Conservation (phyloP, 2,113 vertebrate species). For the Perca fluviatilis region DNA sequence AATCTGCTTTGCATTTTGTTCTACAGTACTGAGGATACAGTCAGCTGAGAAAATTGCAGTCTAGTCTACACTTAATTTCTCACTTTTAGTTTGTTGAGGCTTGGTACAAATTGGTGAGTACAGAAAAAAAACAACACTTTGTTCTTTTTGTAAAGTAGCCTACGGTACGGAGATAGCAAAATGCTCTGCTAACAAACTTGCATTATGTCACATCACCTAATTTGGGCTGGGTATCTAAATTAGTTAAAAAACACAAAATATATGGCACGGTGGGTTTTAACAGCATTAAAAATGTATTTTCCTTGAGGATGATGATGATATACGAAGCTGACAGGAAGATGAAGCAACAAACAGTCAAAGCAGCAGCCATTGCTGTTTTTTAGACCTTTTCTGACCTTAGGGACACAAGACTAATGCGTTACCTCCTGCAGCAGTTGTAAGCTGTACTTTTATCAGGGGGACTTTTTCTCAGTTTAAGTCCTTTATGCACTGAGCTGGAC, state of each 20-base stretch:
- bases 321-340: not conserved
- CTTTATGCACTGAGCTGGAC: not conserved
- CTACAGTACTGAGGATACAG: not conserved
- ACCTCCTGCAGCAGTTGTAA: slow-evolving; percentile 13
- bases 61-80: not conserved
- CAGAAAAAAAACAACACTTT: not conserved
- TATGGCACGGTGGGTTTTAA: not conserved
- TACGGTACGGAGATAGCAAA: not conserved
- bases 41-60: not conserved
- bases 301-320: not conserved
- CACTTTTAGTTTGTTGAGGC: not conserved
- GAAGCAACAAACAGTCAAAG: slow-evolving; percentile 16
- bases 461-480: slow-evolving; percentile 3
- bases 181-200: not conserved
- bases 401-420: not conserved
- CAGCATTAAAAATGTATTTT: slow-evolving; percentile 16
- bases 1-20: slow-evolving; percentile 6
- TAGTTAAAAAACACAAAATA: not conserved
- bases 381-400: slow-evolving; percentile 19
- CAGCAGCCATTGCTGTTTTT: slow-evolving; percentile 1
- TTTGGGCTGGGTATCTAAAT: not conserved
- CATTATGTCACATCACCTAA: not conserved
- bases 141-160: not conserved
- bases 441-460: not conserved
- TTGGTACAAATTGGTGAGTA: not conserved